These are phyloP conservation scores for Trialeurodes vaporariorum DNA, from an alignment of 1,140 invertebrate species.

Conservation along the genomic window DNA sequence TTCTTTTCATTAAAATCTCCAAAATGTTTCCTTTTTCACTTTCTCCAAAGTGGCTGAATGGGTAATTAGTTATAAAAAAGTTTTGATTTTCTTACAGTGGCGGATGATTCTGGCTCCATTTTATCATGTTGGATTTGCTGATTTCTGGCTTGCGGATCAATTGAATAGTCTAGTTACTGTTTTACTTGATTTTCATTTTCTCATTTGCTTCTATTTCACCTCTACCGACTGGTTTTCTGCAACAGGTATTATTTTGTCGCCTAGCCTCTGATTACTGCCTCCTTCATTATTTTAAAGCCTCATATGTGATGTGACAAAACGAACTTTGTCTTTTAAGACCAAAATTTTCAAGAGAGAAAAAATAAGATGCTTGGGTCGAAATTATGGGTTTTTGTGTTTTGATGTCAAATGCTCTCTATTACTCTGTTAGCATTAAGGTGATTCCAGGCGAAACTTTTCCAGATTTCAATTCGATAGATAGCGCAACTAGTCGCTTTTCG, in stretches of 20 bases:
- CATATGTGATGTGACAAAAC: too few species aligned
- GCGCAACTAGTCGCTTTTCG: too few species aligned
- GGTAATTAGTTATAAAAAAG: neutral
- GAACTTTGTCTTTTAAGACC: too few species aligned
- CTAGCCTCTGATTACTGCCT: neutral
- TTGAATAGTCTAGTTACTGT: constrained; percentile 66
- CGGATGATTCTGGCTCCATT: constrained; percentile 68
- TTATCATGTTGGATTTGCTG: constrained; percentile 74
- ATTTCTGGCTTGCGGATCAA: constrained; percentile 91
- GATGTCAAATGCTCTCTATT: too few species aligned
- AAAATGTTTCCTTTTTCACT: constrained; percentile 1
- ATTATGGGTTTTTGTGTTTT: too few species aligned
- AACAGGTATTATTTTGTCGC: constrained; percentile 27
- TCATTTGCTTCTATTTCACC: constrained; percentile 48
- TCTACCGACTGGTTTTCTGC: constrained; percentile 38
- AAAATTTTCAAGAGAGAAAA: too few species aligned
- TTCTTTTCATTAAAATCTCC: too few species aligned
- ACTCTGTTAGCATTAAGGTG: too few species aligned
- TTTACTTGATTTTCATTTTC: constrained; percentile 68
- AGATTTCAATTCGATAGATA: too few species aligned
- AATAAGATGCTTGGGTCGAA: too few species aligned
- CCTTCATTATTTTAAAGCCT: too few species aligned
- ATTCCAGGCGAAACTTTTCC: too few species aligned
- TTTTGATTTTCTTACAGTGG: constrained; percentile 33
- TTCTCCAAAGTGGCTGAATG: neutral